Evolutionary conservation across 2,113 vertebrate genomes (phyloP), one percentile per base, ranked within the genome.

Genomic region (Heterotis niloticus): DNA sequence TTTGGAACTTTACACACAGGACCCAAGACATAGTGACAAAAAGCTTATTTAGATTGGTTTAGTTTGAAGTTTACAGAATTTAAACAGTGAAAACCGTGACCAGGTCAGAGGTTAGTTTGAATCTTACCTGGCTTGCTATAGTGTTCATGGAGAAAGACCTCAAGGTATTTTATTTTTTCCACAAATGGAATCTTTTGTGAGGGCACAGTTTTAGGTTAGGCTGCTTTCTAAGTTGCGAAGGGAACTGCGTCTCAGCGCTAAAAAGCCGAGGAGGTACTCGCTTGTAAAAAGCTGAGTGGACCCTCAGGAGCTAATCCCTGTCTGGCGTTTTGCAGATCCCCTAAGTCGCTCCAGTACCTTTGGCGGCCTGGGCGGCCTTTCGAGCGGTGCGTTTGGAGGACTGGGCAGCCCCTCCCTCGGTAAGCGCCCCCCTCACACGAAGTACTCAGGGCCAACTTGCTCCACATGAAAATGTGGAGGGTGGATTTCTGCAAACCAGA

Each of bases 381-480:
- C 92, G 88, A 92, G 88, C 90, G 91, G 90, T 81, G 94, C 93
- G 86, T 95, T 95, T 80, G 94, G 94, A 86, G 94, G 94, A 89
- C 91, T 95, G 88, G 93, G 94, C 90, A 91, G 92, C 91, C 92
- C 93, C 75, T 82, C 92, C 64, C 90, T 94, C 88, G 92, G 94
- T 95, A 88, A 93, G 93, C 93, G 88, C 87, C 54, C 17, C 71
- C 52, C 71, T 14, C 4, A 13, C 70, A 44, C 26, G 71, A 29
- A 52, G 24, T 23, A 59, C 52, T 51, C 71, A 74, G 71, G 71
- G n/a, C 17, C 24, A 51, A 51, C 52, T 74, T 18, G 23, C 71
- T 57, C 71, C 23, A 26, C 20, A 20, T 18, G 51, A 59, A 23
- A 54, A 17, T 73, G 71, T 44, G 71, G 71, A 57, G 52, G 71